Conservation (phyloP, 2,113 vertebrate species). For the Thalassoma bifasciatum region DNA sequence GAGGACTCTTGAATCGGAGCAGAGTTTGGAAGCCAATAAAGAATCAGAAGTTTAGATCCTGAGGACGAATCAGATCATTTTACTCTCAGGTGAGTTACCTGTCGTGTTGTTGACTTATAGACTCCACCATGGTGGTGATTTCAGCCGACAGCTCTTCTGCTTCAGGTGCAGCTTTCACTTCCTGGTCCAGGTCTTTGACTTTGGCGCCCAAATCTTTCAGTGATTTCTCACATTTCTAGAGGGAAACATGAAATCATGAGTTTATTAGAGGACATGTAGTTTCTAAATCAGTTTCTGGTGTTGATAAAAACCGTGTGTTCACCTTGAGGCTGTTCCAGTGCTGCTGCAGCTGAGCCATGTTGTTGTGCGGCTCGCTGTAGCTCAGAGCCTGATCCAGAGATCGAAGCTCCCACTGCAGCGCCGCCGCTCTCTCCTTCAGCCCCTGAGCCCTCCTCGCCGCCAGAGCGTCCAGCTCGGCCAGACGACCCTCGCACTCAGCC, state of each 20-base stretch:
- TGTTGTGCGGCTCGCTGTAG: slow-evolving; percentile 63
- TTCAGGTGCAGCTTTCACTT: slow-evolving; percentile 37
- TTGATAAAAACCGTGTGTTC: background rate
- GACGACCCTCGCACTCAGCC: slow-evolving; percentile 53
- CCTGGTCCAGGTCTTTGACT: slow-evolving; percentile 68
- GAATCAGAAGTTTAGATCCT: background rate
- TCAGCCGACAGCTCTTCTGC: slow-evolving; percentile 68
- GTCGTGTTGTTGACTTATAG: slow-evolving; percentile 73
- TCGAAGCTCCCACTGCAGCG: slow-evolving; percentile 78
- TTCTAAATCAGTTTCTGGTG: too few relatives aligned
- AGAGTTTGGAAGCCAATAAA: background rate
- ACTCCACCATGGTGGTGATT: slow-evolving; percentile 56
- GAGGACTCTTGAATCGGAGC: slow-evolving; percentile 12
- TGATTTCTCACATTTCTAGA: slow-evolving; percentile 74
- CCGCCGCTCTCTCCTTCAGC: slow-evolving; percentile 67
- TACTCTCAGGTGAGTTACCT: slow-evolving; percentile 56
- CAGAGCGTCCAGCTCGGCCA: slow-evolving; percentile 64
- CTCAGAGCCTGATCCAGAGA: slow-evolving; percentile 76
- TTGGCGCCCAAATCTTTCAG: slow-evolving; percentile 66
- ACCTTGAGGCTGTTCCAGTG: slow-evolving; percentile 83
- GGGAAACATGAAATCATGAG: background rate
- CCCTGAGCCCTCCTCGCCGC: slow-evolving; percentile 20
- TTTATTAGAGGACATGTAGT: background rate
- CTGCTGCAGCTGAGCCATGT: slow-evolving; percentile 74
- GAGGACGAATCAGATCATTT: background rate